Percentiles rank a stretch among this genome's conserved stretches.
Evolutionary conservation across 2,113 vertebrate species (phyloP).

Genomic region (Ictidomys tridecemlineatus): DNA sequence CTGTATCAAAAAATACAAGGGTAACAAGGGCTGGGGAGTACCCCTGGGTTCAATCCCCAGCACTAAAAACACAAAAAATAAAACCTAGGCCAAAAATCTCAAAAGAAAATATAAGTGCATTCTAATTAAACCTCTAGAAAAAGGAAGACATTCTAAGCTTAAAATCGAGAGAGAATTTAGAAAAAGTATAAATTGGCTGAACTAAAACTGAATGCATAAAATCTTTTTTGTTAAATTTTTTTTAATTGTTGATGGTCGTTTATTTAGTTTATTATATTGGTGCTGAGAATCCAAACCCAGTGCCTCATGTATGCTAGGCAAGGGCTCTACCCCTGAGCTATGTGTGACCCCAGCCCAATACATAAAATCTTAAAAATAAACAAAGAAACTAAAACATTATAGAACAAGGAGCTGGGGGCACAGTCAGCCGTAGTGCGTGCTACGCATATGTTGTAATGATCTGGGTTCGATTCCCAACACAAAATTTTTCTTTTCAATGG

Average conservation of each 20-base stretch:
- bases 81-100: neutral
- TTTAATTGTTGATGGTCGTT: too few relatives aligned
- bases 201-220: neutral
- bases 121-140: neutral
- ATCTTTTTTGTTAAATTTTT: neutral
- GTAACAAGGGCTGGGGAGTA: too few relatives aligned
- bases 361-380: neutral
- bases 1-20: too few relatives aligned
- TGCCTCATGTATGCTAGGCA: too few relatives aligned
- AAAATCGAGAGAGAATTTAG: neutral
- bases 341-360: neutral
- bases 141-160: neutral
- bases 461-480: neutral
- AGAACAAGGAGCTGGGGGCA: neutral
- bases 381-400: too few relatives aligned
- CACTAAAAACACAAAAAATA: too few relatives aligned
- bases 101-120: neutral
- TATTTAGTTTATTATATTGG: too few relatives aligned
- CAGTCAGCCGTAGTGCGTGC: neutral
- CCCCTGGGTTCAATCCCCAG: too few relatives aligned
- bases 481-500: too few relatives aligned
- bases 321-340: too few relatives aligned
- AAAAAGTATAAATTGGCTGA: neutral
- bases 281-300: too few relatives aligned
- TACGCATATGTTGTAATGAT: too few relatives aligned